These are phyloP conservation scores for Caenorhabditis angaria DNA, from an alignment of 2,888 invertebrate genomes.

Conservation along the genomic window DNA sequence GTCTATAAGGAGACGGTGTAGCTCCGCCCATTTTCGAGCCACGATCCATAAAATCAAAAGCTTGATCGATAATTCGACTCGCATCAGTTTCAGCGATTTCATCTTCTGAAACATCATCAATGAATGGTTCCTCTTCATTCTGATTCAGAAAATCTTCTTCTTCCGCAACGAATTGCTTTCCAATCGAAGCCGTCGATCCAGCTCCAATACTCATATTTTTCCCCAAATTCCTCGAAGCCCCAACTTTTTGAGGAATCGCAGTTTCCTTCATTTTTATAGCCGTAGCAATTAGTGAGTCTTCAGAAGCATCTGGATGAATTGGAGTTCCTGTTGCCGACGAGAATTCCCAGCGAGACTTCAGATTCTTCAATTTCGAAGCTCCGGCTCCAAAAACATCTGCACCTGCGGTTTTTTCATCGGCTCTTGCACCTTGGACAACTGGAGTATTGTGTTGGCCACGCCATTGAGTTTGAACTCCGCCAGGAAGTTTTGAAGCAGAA, in stretches of 20 bases:
- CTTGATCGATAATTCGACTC: slow-evolving; percentile 52
- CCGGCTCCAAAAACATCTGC: slow-evolving; percentile 32
- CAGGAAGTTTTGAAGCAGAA: slow-evolving; percentile 5
- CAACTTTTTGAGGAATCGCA: slow-evolving; percentile 19
- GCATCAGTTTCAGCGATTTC: slow-evolving; percentile 28
- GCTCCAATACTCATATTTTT: slow-evolving; percentile 12
- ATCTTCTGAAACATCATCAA: slow-evolving; percentile 15
- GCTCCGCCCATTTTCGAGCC: slow-evolving; percentile 10
- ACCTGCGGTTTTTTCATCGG: slow-evolving; percentile 45
- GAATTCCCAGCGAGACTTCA: slow-evolving; percentile 60
- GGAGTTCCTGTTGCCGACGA: slow-evolving; percentile 64
- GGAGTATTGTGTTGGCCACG: slow-evolving; percentile 53
- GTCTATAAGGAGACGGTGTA: slow-evolving; percentile 32
- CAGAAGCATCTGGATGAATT: slow-evolving; percentile 60
- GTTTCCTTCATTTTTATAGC: slow-evolving; percentile 48
- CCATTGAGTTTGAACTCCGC: slow-evolving; percentile 51
- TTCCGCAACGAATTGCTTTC: slow-evolving; percentile 5
- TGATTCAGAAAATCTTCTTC: slow-evolving; percentile 9
- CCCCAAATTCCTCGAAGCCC: not conserved
- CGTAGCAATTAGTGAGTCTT: slow-evolving; percentile 53
- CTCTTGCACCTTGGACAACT: slow-evolving; percentile 49
- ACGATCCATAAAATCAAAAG: slow-evolving; percentile 55
- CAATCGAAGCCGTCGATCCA: not conserved
- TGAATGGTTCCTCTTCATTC: not conserved
- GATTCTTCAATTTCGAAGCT: slow-evolving; percentile 38